Evolutionary conservation across 2,113 vertebrate genomes (phyloP).

Genomic region (Hippocampus mohnikei): DNA sequence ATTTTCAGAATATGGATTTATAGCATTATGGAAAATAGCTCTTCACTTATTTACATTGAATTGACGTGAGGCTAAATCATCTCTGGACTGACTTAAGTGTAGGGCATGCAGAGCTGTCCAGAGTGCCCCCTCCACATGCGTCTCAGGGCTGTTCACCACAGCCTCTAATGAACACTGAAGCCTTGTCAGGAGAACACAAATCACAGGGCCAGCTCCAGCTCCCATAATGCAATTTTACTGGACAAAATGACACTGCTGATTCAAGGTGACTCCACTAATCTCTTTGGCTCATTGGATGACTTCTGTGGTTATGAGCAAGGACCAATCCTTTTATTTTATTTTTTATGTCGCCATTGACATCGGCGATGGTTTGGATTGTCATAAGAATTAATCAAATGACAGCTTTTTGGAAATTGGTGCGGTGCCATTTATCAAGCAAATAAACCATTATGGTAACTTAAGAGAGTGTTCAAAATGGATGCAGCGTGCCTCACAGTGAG

Average conservation of each 20-base stretch:
- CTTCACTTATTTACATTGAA: background rate
- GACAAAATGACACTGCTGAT: conserved; percentile 59
- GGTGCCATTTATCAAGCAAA: background rate
- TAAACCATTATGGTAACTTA: background rate
- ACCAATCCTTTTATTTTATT: conserved; percentile 13
- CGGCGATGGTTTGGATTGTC: conserved; percentile 7
- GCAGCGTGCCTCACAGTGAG: background rate
- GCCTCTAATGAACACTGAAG: conserved; percentile 69
- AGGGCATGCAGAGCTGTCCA: conserved; percentile 23
- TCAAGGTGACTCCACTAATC: conserved; percentile 68
- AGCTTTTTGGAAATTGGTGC: conserved; percentile 7
- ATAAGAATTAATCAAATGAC: background rate
- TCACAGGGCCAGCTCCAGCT: conserved; percentile 57
- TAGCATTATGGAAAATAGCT: background rate
- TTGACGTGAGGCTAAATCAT: conserved; percentile 1
- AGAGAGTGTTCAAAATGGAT: background rate
- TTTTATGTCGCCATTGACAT: conserved; percentile 29
- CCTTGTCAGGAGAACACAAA: conserved; percentile 68
- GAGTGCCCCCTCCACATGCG: conserved; percentile 37
- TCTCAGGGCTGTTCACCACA: conserved; percentile 52
- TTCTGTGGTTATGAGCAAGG: conserved; percentile 37
- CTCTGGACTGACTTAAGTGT: background rate
- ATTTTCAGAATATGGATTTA: background rate
- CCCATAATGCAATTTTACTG: conserved; percentile 68
- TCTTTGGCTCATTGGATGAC: conserved; percentile 46